Base-by-base conservation (phyloP, 2,113 vertebrate species). In the Xenus cinereus region DNA sequence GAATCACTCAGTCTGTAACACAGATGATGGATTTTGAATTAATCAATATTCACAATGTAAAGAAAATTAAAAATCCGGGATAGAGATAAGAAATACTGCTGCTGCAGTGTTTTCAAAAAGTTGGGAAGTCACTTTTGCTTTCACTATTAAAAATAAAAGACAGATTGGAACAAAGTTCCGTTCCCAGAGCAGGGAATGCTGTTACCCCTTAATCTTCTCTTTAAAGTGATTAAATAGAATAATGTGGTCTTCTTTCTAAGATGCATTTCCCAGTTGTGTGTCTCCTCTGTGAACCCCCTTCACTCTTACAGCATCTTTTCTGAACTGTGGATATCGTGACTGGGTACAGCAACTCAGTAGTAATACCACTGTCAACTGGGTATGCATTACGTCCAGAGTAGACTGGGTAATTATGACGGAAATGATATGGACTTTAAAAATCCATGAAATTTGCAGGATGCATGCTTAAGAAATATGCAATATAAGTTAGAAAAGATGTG, bases 361-460 rank as follows among this genome's bases (percentile, higher is more conserved):
- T 15, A 18, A 68, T 32, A 32, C 6, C 48, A 37, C 35, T 1
- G 6, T 24, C 33, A 60, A 4, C 10, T 50, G 14, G 14, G 6
- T 69, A 57, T 24, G 14, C 3, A 3, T 56, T 48, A 87, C 1
- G 0, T 50, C 0, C 4, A 35, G 89, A 41, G 9, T 13, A 56
- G 8, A 20, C 23, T 45, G 51, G 12, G 6, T 54, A 75, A 41
- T 6, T 59, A 11, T 57, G 12, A 28, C 5, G 9, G 28, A 93
- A 79, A 88, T 32, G 0, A 23, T 24, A 51, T 4, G 7, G 41
- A 30, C 4, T 59, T 87, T 14, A 51, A 88, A 62, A 50, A 45
- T n/a, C 32, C 26, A 4, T 30, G 62, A 20, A 54, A 27, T 41
- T 13, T 77, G 11, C 24, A 37, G 30, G 41, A 54, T 43, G 18